Evolutionary conservation across 2,888 invertebrate species (phyloP).

Genomic region (Teleiodes luculella): DNA sequence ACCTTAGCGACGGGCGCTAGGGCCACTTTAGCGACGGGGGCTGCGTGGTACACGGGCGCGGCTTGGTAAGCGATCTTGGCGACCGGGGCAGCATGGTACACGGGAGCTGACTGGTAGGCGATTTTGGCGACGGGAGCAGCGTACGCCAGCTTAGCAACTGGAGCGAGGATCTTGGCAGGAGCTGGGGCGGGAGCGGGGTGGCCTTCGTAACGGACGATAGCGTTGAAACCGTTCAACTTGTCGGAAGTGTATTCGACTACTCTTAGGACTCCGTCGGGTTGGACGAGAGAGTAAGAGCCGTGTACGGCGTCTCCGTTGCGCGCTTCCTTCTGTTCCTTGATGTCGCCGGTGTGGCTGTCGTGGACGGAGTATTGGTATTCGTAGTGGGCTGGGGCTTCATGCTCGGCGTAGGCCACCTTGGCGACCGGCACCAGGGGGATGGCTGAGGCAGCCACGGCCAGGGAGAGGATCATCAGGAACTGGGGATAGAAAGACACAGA

Average conservation of each 20-base stretch:
- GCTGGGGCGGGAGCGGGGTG: constrained; percentile 38
- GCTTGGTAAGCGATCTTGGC: constrained; percentile 21
- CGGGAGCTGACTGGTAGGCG: constrained; percentile 30
- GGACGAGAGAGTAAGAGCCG: constrained; percentile 70
- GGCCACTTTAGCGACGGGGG: constrained; percentile 35
- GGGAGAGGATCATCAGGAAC: constrained; percentile 50
- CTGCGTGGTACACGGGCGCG: constrained; percentile 25
- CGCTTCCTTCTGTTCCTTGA: constrained; percentile 67
- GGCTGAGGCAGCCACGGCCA: constrained; percentile 41
- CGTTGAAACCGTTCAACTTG: constrained; percentile 66
- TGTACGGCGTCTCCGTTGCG: constrained; percentile 65
- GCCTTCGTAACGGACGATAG: constrained; percentile 66
- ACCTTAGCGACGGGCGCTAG: constrained; percentile 33
- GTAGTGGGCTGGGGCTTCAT: constrained; percentile 62
- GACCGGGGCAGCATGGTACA: constrained; percentile 32
- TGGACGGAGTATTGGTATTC: constrained; percentile 68
- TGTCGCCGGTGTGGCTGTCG: constrained; percentile 63
- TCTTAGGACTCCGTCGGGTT: constrained; percentile 67
- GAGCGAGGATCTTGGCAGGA: constrained; percentile 21
- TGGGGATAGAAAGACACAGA: constrained; percentile 20
- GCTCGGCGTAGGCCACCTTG: constrained; percentile 53
- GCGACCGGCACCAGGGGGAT: constrained; percentile 39
- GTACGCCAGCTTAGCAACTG: constrained; percentile 34
- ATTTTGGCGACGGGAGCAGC: constrained; percentile 29
- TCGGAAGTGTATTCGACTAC: constrained; percentile 70